These are phyloP conservation scores for Leuctra nigra DNA, from an alignment of 2,888 invertebrate genomes.

Conservation along the genomic window DNA sequence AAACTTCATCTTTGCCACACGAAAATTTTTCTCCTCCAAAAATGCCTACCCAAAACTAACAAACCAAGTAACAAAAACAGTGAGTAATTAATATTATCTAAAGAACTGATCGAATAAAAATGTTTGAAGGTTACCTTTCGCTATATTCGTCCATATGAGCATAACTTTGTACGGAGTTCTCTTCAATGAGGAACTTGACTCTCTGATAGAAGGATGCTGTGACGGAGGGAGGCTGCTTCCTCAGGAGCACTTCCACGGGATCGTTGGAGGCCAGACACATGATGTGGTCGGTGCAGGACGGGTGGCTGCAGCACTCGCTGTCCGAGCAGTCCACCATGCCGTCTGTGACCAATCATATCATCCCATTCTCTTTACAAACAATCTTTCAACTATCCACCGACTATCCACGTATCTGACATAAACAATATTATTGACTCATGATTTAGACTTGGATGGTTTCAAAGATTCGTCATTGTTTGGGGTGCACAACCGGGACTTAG, in stretches of 20 bases:
- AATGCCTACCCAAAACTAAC: conserved; percentile 20
- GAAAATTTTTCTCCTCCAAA: conserved; percentile 15
- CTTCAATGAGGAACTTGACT: conserved; percentile 96
- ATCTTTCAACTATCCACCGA: too few relatives aligned
- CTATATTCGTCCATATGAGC: conserved; percentile 97
- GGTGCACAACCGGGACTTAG: too few relatives aligned
- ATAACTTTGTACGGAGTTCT: conserved; percentile 97
- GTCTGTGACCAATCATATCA: conserved; percentile 55
- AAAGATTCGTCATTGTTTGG: too few relatives aligned
- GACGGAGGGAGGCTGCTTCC: conserved; percentile 93
- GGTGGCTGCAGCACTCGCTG: conserved; percentile 93
- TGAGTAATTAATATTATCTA: conserved; percentile 18
- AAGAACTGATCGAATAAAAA: conserved; percentile 1
- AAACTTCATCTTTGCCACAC: conserved; percentile 5
- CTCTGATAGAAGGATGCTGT: conserved; percentile 97
- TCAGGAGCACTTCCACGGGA: conserved; percentile 90
- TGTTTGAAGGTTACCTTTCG: conserved; percentile 75
- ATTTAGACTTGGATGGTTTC: too few relatives aligned
- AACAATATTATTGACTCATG: too few relatives aligned
- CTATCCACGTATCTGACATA: too few relatives aligned
- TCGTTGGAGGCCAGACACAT: conserved; percentile 96
- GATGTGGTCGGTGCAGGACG: conserved; percentile 80
- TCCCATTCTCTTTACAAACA: too few relatives aligned
- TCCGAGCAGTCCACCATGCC: conserved; percentile 98
- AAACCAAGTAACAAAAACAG: conserved; percentile 15